Conservation (phyloP, 2,888 invertebrate genomes). For the Drosophila bunnanda region DNA sequence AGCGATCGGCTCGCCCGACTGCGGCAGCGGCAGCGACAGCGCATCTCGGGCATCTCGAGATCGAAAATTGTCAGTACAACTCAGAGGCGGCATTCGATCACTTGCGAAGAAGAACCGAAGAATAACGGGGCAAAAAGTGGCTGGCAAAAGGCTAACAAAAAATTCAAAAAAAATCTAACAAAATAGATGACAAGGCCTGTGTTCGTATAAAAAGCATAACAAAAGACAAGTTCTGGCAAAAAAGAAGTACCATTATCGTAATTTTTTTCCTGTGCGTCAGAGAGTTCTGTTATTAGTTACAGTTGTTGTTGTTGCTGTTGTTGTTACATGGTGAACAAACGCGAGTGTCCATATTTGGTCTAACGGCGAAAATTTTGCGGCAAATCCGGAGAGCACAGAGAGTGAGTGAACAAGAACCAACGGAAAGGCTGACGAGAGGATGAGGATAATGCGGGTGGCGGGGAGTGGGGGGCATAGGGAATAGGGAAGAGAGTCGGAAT, state of each 20-base stretch:
- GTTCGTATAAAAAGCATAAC: conserved; percentile 17
- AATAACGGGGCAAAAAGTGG: conserved; percentile 23
- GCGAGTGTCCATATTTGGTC: conserved; percentile 74
- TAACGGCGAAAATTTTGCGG: conserved; percentile 48
- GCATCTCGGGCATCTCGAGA: conserved; percentile 36
- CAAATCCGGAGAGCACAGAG: conserved; percentile 3
- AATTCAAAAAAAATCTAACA: conserved; percentile 7
- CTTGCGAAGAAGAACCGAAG: conserved; percentile 60
- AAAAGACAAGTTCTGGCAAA: conserved; percentile 38
- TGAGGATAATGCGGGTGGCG: background rate
- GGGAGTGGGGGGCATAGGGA: background rate
- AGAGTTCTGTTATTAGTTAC: conserved; percentile 48
- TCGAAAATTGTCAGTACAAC: conserved; percentile 78
- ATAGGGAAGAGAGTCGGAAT: conserved; percentile 1
- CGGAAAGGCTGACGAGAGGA: background rate
- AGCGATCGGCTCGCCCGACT: too few species aligned
- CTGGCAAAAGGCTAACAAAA: conserved; percentile 30
- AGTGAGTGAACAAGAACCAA: conserved; percentile 9
- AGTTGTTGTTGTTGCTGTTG: conserved; percentile 23
- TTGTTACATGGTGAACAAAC: conserved; percentile 61
- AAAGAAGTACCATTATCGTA: conserved; percentile 31
- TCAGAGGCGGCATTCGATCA: conserved; percentile 83
- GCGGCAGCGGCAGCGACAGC: conserved; percentile 6
- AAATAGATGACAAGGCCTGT: conserved; percentile 18
- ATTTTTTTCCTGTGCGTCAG: conserved; percentile 48